Evolutionary conservation across 2,888 invertebrate species (phyloP).

Genomic region (Actias luna): DNA sequence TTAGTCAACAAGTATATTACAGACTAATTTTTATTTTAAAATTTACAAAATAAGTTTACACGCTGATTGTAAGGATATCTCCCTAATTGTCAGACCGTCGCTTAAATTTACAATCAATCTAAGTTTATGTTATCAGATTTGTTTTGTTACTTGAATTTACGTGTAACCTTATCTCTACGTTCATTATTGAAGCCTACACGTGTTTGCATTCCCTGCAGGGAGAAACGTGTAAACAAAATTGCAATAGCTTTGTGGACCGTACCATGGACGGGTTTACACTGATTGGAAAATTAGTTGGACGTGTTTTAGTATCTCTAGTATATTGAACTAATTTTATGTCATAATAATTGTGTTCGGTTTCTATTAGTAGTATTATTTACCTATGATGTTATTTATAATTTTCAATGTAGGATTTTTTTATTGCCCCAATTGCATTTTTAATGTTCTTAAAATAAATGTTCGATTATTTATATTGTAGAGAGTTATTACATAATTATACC

Average conservation of each 20-base stretch:
- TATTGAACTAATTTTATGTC: background rate
- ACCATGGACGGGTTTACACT: background rate
- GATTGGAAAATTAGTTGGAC: background rate
- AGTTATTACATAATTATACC: no score
- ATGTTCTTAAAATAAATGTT: no score
- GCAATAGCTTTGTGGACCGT: background rate
- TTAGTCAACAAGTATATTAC: no score
- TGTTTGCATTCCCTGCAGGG: background rate
- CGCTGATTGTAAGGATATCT: no score
- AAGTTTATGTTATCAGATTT: background rate
- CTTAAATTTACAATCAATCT: background rate
- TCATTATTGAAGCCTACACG: background rate
- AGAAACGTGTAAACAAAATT: background rate
- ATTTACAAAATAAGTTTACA: no score
- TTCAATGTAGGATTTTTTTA: no score
- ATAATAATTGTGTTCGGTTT: background rate
- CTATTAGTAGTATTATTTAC: background rate
- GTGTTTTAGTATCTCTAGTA: background rate
- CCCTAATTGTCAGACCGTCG: no score
- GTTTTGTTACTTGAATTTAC: background rate
- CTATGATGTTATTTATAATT: background rate
- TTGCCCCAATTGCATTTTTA: background rate
- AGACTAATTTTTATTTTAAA: no score
- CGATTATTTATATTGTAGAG: no score
- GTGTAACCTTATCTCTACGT: background rate